These are phyloP conservation scores for Odontesthes bonariensis DNA, from an alignment of 2,113 vertebrate genomes.

Conservation along the genomic window DNA sequence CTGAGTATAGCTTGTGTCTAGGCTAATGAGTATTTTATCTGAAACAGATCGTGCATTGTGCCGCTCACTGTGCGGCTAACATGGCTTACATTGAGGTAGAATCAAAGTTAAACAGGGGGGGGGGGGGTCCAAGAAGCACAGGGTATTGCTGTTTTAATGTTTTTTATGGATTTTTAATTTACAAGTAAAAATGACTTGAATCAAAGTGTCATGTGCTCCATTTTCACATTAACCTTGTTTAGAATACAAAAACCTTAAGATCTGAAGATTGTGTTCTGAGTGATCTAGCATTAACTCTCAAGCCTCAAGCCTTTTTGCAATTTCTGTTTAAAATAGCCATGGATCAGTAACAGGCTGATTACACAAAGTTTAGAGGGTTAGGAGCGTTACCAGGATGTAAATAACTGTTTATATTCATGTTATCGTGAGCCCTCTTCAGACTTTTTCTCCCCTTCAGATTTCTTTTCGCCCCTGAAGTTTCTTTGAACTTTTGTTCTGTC, in stretches of 20 bases:
- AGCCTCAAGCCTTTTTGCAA: not conserved
- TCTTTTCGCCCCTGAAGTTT: not conserved
- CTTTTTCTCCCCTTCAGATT: not conserved
- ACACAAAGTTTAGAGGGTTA: not conserved
- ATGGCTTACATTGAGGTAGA: not conserved
- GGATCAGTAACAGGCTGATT: conserved; percentile 6
- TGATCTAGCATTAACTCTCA: conserved; percentile 1
- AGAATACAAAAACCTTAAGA: no score
- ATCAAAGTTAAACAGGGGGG: not conserved
- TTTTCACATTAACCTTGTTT: not conserved
- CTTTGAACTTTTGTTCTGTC: no score
- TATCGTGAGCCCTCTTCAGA: not conserved
- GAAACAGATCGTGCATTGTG: conserved; percentile 23
- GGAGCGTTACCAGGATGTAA: not conserved
- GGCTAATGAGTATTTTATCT: conserved; percentile 43
- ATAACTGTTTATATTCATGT: not conserved
- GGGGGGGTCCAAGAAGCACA: no score
- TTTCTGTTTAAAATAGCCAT: conserved; percentile 15
- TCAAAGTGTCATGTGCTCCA: not conserved
- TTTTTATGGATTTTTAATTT: no score
- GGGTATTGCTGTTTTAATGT: no score
- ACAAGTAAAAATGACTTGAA: no score
- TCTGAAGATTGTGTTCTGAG: not conserved
- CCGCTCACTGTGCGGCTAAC: not conserved
- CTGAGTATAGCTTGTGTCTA: conserved; percentile 13